These are phyloP conservation scores for Drosophila siamana DNA, from an alignment of 2,888 invertebrate genomes.

Conservation along the genomic window DNA sequence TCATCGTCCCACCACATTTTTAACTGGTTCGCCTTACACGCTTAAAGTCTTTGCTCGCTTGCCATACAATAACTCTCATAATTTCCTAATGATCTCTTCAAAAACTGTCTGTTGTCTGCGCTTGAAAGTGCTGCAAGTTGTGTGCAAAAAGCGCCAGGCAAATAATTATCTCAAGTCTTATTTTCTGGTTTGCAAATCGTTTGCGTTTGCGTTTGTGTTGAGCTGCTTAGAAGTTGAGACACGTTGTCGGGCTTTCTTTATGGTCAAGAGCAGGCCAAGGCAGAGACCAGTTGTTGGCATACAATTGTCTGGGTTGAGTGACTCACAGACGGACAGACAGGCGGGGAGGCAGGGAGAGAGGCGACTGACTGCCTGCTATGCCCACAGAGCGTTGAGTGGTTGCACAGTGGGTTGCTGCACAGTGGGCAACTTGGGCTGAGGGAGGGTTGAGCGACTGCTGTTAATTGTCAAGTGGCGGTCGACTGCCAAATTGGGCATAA, in stretches of 20 bases:
- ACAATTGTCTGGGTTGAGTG: slow-evolving; percentile 26
- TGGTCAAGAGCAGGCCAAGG: slow-evolving; percentile 30
- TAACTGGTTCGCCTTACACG: no score
- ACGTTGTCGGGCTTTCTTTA: slow-evolving; percentile 13
- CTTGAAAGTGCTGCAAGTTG: not conserved
- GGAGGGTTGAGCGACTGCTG: slow-evolving; percentile 23
- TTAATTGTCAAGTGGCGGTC: slow-evolving; percentile 40
- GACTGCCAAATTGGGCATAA: slow-evolving; percentile 38
- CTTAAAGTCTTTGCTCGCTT: not conserved
- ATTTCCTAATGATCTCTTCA: not conserved
- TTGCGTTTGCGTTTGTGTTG: slow-evolving; percentile 5
- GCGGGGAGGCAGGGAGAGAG: not conserved
- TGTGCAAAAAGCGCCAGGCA: not conserved
- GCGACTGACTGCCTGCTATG: slow-evolving; percentile 28
- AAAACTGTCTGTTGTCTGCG: not conserved
- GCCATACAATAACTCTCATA: not conserved
- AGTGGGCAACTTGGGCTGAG: not conserved
- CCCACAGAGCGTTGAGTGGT: slow-evolving; percentile 41
- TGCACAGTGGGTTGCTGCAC: slow-evolving; percentile 67
- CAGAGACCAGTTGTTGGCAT: slow-evolving; percentile 14
- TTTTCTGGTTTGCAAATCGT: not conserved
- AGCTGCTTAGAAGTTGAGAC: slow-evolving; percentile 15
- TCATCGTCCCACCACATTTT: no score
- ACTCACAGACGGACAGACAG: slow-evolving; percentile 29
- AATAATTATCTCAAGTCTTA: not conserved